Conservation (phyloP, 1,140 invertebrate species). For the Bombus balteatus region DNA sequence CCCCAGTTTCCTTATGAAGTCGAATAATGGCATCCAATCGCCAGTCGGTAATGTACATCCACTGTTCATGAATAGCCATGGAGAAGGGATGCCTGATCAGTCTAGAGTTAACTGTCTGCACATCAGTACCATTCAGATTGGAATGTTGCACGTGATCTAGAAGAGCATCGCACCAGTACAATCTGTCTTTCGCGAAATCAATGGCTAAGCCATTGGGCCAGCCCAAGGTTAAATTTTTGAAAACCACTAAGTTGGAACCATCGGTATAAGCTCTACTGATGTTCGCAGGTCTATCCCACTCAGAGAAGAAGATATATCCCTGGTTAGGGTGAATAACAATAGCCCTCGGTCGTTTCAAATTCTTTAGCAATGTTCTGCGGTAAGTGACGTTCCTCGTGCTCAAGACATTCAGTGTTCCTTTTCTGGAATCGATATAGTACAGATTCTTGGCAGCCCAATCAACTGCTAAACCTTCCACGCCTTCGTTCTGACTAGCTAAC, state of each 20-base stretch:
- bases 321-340: conserved; percentile 98
- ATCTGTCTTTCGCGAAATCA: conserved; percentile 92
- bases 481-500: conserved; percentile 97
- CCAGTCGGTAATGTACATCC: conserved; percentile 99
- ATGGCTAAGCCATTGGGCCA: conserved; percentile 98
- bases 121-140: conserved; percentile 95
- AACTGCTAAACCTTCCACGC: conserved; percentile 97
- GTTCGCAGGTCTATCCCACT: conserved; percentile 98
- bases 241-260: conserved; percentile 92
- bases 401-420: conserved; percentile 97
- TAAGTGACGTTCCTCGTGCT: conserved; percentile 93
- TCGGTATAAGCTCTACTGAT: conserved; percentile 96
- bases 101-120: conserved; percentile 94
- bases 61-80: conserved; percentile 96
- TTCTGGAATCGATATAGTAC: conserved; percentile 98
- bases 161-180: conserved; percentile 98
- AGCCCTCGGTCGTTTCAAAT: conserved; percentile 95
- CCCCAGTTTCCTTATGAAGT: conserved; percentile 94
- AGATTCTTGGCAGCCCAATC: conserved; percentile 99
- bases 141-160: conserved; percentile 98
- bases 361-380: conserved; percentile 92
- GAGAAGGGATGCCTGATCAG: conserved; percentile 98
- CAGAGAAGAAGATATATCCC: conserved; percentile 97
- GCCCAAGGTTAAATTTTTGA: conserved; percentile 95
- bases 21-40: conserved; percentile 96